phyloP scores from a whole-genome alignment of 1,140 invertebrate species.

The Palaemon carinicauda region DNA sequence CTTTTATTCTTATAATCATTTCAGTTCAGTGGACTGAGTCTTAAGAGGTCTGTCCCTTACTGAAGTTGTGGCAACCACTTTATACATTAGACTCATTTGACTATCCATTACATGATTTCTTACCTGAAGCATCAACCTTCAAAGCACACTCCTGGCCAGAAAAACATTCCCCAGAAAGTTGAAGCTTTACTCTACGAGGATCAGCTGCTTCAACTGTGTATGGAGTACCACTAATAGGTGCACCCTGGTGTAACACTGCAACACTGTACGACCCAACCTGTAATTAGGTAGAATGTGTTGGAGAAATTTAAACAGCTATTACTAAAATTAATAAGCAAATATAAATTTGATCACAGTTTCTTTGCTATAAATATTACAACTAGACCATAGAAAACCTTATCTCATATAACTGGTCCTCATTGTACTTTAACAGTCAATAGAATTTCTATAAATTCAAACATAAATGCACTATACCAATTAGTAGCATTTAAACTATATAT shows the following conservation, averaged over 20 bases:
- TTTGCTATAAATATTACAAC: too few relatives aligned
- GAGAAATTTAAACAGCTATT: not conserved
- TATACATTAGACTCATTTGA: too few relatives aligned
- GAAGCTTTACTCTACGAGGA: conserved; percentile 81
- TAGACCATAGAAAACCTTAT: too few relatives aligned
- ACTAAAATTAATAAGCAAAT: not conserved
- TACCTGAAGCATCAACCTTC: conserved; percentile 59
- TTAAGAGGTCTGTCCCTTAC: not conserved
- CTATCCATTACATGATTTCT: not conserved
- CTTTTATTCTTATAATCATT: too few relatives aligned
- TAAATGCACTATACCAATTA: too few relatives aligned
- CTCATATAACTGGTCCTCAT: too few relatives aligned
- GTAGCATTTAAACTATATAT: too few relatives aligned
- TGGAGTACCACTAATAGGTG: conserved; percentile 71
- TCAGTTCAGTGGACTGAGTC: too few relatives aligned
- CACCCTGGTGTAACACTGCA: conserved; percentile 68
- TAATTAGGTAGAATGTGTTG: not conserved
- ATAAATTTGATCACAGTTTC: too few relatives aligned
- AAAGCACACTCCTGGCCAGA: conserved; percentile 76
- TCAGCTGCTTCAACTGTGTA: conserved; percentile 85
- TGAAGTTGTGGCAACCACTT: too few relatives aligned
- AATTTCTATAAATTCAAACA: too few relatives aligned
- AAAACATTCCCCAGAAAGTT: conserved; percentile 79
- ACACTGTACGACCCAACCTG: conserved; percentile 74
- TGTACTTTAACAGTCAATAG: too few relatives aligned